A percentile compares a stretch with the other conserved stretches of the same genome.
Conservation (phyloP, 2,113 vertebrate species). For the Scalopus aquaticus region DNA sequence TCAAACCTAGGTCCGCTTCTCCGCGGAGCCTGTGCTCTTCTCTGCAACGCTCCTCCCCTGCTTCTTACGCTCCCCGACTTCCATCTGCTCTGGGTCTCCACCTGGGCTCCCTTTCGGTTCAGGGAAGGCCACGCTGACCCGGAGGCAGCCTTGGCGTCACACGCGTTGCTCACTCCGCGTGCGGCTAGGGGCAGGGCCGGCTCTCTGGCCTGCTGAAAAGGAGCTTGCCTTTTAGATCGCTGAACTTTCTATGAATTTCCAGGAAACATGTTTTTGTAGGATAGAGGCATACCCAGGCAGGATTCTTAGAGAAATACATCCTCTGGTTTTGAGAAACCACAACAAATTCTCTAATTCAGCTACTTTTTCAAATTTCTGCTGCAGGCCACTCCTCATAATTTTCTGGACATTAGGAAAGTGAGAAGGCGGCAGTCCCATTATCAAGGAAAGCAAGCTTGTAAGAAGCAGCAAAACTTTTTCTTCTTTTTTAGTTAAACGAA, state of each 20-base stretch:
- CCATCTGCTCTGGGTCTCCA: background rate
- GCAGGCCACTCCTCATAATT: slow-evolving; percentile 49
- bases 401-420: slow-evolving; percentile 25
- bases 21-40: background rate
- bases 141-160: no score
- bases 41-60: fast-evolving
- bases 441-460: slow-evolving; percentile 38
- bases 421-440: slow-evolving; percentile 52
- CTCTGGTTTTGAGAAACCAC: slow-evolving; percentile 64
- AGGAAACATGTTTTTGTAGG: slow-evolving; percentile 36
- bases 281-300: slow-evolving; percentile 44
- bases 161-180: background rate
- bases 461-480: slow-evolving; percentile 16
- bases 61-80: fast-evolving
- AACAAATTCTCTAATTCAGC: slow-evolving; percentile 71
- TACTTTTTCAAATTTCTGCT: slow-evolving; percentile 64
- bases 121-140: fast-evolving
- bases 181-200: background rate
- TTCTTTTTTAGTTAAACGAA: slow-evolving; percentile 44
- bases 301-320: slow-evolving; percentile 65
- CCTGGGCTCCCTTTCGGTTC: background rate
- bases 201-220: background rate
- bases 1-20: background rate
- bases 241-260: slow-evolving; percentile 64
- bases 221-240: background rate